Evolutionary conservation across 92 coral and sea anemone species (phyloP).

Genomic region (Porites evermanni): DNA sequence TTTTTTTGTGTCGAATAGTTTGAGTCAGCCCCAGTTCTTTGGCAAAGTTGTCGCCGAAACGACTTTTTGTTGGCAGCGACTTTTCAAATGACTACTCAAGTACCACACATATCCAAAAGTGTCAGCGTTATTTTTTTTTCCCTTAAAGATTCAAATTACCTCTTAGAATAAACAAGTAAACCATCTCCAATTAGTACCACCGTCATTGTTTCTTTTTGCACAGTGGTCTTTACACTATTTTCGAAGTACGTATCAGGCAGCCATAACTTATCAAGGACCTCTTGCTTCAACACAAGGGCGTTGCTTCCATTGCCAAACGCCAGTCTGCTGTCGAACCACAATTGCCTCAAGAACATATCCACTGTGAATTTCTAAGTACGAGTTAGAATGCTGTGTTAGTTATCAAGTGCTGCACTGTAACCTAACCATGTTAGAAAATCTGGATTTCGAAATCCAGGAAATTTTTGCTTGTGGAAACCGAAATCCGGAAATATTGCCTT

Average conservation of each 20-base stretch:
- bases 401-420: no score
- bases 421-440: no score
- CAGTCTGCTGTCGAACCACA: slow-evolving; percentile 32
- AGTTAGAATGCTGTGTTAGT: no score
- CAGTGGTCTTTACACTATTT: slow-evolving; percentile 21
- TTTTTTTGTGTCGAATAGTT: no score
- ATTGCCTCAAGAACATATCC: slow-evolving; percentile 29
- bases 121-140: no score
- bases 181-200: slow-evolving; percentile 30
- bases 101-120: no score
- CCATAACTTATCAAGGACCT: slow-evolving; percentile 8
- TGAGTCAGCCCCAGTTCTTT: no score
- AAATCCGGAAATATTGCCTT: no score
- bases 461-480: no score
- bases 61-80: no score
- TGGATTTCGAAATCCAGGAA: no score
- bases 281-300: slow-evolving; percentile 18
- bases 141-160: neutral
- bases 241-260: slow-evolving; percentile 44
- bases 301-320: slow-evolving; percentile 14
- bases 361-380: slow-evolving; percentile 20
- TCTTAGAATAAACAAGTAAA: slow-evolving; percentile 11
- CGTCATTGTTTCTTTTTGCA: slow-evolving; percentile 24
- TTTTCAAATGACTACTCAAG: neutral
- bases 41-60: no score